Conservation (phyloP, 2,113 vertebrate species). For the Engraulis encrasicolus region DNA sequence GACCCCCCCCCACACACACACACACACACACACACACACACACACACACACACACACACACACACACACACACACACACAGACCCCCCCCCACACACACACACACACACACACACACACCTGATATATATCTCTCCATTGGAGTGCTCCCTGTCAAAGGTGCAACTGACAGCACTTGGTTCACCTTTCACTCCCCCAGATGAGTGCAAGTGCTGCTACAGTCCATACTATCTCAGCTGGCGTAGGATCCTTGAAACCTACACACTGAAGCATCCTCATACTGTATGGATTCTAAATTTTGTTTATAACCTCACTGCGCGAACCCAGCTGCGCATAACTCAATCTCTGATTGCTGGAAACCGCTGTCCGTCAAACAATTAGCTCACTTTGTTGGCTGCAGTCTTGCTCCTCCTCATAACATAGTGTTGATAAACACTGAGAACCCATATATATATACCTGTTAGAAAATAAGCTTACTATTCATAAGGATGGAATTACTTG, state of each 20-base stretch:
- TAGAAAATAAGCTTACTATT: background rate
- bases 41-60: background rate
- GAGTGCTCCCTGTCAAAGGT: background rate
- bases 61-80: background rate
- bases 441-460: too few species aligned
- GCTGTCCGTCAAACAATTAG: too few species aligned
- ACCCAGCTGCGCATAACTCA: too few species aligned
- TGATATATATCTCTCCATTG: background rate
- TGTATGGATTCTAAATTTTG: too few species aligned
- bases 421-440: too few species aligned
- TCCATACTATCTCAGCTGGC: background rate
- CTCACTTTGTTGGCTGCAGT: too few species aligned
- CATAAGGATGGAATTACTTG: background rate
- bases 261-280: background rate
- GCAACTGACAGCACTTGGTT: background rate
- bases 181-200: background rate
- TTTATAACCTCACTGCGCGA: too few species aligned
- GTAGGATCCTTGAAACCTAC: background rate
- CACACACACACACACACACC: too few species aligned
- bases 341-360: too few species aligned
- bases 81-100: too few species aligned
- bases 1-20: background rate
- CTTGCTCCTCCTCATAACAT: too few species aligned
- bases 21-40: background rate
- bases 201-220: background rate